These are phyloP conservation scores for Lota lota DNA, from an alignment of 2,113 vertebrate species.

Conservation along the genomic window DNA sequence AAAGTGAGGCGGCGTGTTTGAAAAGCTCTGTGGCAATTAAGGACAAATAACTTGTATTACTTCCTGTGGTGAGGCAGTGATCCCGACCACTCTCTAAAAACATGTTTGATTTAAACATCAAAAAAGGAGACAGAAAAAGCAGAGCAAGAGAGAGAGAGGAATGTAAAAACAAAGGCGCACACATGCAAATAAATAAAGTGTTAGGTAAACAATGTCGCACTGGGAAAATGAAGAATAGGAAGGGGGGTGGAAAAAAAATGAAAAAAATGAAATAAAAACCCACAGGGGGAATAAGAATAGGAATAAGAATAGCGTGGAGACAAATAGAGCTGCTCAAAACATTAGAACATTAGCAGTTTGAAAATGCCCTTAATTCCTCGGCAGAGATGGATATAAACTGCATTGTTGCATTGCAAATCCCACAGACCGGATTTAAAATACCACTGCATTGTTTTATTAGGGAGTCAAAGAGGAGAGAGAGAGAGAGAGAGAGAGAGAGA, in stretches of 20 bases:
- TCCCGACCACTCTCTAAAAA: conserved; percentile 68
- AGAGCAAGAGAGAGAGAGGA: conserved; percentile 34
- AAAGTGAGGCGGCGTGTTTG: conserved; percentile 56
- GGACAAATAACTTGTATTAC: conserved; percentile 68
- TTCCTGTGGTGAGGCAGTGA: conserved; percentile 56
- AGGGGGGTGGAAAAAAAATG: conserved; percentile 18
- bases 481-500: conserved; percentile 6
- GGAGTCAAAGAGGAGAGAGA: conserved; percentile 67
- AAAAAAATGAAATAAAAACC: conserved; percentile 26
- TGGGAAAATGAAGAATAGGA: conserved; percentile 13
- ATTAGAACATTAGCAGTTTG: conserved; percentile 75
- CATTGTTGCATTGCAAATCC: conserved; percentile 76
- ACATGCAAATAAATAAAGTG: background rate
- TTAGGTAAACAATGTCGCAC: conserved; percentile 58
- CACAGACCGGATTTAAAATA: conserved; percentile 72
- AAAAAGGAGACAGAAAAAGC: conserved; percentile 59
- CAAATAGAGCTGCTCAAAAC: conserved; percentile 68
- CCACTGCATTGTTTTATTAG: conserved; percentile 75
- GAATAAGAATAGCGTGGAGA: conserved; percentile 41
- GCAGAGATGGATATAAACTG: conserved; percentile 76
- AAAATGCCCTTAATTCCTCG: conserved; percentile 76
- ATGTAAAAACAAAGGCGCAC: background rate
- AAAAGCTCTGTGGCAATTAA: conserved; percentile 75
- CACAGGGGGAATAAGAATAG: conserved; percentile 53
- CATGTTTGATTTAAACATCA: conserved; percentile 73